Evolutionary conservation across 1,140 invertebrate genomes (phyloP).

Genomic region (Metopolophium dirhodum): DNA sequence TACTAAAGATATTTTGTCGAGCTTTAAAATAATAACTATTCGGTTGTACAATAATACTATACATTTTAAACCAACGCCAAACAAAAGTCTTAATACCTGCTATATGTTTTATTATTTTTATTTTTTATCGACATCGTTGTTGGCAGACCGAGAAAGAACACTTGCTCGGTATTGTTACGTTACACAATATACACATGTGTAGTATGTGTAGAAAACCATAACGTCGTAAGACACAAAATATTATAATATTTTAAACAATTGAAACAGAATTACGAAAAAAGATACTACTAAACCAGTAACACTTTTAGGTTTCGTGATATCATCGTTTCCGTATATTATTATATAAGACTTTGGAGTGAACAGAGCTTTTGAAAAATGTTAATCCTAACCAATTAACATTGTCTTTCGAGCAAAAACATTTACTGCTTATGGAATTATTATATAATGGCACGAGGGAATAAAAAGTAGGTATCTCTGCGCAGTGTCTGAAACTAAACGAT

Average conservation of each 20-base stretch:
- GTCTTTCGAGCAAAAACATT: background rate
- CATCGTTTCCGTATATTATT: background rate
- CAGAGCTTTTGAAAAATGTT: background rate
- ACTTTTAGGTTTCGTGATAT: background rate
- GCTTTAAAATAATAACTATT: background rate
- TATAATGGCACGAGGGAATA: background rate
- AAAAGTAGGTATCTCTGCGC: background rate
- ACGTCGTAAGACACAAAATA: background rate
- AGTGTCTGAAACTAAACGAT: background rate
- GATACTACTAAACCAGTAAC: no score
- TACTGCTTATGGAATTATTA: background rate
- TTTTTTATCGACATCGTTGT: background rate
- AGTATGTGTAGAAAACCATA: background rate
- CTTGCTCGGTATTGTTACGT: background rate
- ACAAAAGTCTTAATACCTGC: background rate
- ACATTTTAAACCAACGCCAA: background rate
- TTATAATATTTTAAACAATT: background rate
- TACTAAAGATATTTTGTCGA: background rate
- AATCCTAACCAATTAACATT: background rate
- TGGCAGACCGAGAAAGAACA: background rate
- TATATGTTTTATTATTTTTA: background rate
- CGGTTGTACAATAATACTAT: no score
- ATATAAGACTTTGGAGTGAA: background rate
- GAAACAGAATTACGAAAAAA: background rate
- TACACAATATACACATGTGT: background rate